Base-by-base conservation (phyloP, 2,888 invertebrate species). In the Cynaeus angustus region DNA sequence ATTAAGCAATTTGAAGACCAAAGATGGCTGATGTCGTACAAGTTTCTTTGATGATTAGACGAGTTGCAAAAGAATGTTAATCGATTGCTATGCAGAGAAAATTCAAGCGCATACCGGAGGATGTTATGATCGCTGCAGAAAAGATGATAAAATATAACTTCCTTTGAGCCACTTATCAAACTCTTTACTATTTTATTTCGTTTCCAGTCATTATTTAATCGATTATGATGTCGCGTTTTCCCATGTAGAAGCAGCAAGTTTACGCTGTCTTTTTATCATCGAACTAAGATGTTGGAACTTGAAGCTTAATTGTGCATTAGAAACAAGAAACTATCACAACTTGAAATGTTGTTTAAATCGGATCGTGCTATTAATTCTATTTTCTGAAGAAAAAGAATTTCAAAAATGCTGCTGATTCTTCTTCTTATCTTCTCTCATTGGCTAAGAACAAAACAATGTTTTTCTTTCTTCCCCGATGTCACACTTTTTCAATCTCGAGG, bases 101-200 rank as follows among this genome's bases (percentile, higher is more conserved):
- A 9, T 5, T 37, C 43, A 14, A 41, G 3, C 56, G 43, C 56
- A 56, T 56, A 43, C 56, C 55, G 38, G 16, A 55, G 14, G 55
- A 55, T 55, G 16, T 56, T 56, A 41, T 56, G 43, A 56, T 21
- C 56, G 28, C 28, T 10, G 21, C 43, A 43, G 26, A 4, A 33
- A 43, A 21, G 9, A 41, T 16, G 9, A 16, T 56, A 56, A 56
- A 43, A 41, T 56, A 56, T 43, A 26, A 43, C 56, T 43, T 56
- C 56, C 56, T 56, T 21, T 41, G 56, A 46, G 26, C 26, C 30
- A 45, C 45, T 45, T 45, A 43, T 59, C 56, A 38, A 38, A 8
- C 41, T 41, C 59, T 59, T 59, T 41, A 12, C 41, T 16, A 58
- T 58, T 58, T 26, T 28, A 26, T 8, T 41, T 55, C 13, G 53